Conservation (phyloP, 2,113 vertebrate species). For the Silurus glanis region DNA sequence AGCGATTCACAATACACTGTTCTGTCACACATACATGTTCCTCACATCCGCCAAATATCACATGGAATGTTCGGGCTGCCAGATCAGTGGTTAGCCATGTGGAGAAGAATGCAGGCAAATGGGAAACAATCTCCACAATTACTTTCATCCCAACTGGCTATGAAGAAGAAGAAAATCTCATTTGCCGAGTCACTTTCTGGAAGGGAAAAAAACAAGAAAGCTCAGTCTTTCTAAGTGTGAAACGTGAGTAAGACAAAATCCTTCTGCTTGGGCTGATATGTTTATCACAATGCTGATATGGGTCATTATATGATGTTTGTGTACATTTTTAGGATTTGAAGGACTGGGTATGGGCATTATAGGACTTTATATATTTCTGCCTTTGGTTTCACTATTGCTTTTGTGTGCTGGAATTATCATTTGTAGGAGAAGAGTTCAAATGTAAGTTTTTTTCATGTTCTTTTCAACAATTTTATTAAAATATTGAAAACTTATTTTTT, state of each 20-base stretch:
- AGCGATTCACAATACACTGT: slow-evolving; percentile 53
- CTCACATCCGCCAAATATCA: slow-evolving; percentile 61
- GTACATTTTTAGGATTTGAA: not conserved
- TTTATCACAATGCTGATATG: not conserved
- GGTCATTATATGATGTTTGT: not conserved
- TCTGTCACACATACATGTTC: slow-evolving; percentile 65
- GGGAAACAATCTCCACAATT: slow-evolving; percentile 60
- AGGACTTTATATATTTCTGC: slow-evolving; percentile 4
- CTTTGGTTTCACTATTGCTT: slow-evolving; percentile 27
- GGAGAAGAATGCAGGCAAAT: slow-evolving; percentile 38
- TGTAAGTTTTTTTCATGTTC: slow-evolving; percentile 21
- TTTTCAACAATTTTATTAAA: not conserved
- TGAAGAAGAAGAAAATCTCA: slow-evolving; percentile 51
- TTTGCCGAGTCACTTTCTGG: slow-evolving; percentile 60
- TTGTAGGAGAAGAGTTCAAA: slow-evolving; percentile 49
- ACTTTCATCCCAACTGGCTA: slow-evolving; percentile 55
- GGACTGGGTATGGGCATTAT: not conserved
- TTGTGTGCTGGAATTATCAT: slow-evolving; percentile 47
- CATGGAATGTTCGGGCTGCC: slow-evolving; percentile 59
- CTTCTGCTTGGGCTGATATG: not conserved
- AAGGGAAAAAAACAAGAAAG: slow-evolving; percentile 48
- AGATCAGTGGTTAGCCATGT: slow-evolving; percentile 45
- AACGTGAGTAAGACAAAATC: slow-evolving; percentile 42
- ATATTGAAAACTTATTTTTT: not conserved
- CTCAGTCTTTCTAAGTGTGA: slow-evolving; percentile 49